phyloP scores from a whole-genome alignment of 2,797 vertebrate genomes.

The Hapalemur alaotrensis region DNA sequence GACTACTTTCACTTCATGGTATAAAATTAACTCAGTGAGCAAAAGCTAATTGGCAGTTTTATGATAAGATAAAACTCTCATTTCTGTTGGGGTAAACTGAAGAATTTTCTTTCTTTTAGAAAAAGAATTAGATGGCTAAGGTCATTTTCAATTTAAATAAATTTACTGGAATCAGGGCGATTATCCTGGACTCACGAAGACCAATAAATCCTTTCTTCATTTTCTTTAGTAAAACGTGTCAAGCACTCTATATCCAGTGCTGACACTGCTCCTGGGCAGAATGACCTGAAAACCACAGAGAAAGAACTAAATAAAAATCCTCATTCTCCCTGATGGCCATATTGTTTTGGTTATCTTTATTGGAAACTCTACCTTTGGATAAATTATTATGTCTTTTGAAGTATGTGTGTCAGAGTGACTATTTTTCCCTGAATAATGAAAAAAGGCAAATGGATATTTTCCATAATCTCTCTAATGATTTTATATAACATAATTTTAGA shows the following conservation, averaged over 20 bases:
- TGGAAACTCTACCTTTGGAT: neutral
- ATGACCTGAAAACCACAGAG: neutral
- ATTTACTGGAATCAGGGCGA: neutral
- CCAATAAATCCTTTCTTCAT: neutral
- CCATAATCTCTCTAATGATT: neutral
- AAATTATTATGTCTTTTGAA: neutral
- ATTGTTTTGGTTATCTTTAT: neutral
- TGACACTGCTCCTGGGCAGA: neutral
- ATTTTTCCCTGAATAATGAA: neutral
- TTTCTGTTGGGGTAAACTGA: neutral
- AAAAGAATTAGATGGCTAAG: neutral
- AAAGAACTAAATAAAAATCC: neutral
- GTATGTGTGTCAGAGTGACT: neutral
- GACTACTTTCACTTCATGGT: neutral
- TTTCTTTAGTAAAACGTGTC: neutral
- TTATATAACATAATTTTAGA: neutral
- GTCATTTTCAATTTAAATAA: slow-evolving; percentile 1
- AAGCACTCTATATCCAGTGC: neutral
- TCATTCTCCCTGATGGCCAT: neutral
- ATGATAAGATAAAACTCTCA: neutral
- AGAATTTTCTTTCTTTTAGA: neutral
- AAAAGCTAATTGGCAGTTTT: neutral
- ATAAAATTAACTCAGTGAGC: slow-evolving; percentile 26
- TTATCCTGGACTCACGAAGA: neutral
- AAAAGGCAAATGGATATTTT: neutral